Evolutionary conservation across 2,113 vertebrate species (phyloP).

Genomic region (Oreotrochilus melanogaster): DNA sequence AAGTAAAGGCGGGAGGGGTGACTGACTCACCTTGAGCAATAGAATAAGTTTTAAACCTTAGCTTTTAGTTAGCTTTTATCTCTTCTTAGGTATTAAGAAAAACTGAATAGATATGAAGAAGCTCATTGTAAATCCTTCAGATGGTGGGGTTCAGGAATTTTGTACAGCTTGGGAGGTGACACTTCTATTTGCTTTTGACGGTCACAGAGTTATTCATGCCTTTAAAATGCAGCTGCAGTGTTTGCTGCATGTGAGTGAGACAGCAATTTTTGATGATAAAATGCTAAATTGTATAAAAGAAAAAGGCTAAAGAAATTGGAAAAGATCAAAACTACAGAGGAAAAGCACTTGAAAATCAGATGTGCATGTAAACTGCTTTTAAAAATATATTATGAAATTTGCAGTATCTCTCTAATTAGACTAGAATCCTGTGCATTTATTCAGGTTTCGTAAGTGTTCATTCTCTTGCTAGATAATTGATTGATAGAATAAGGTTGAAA

Average conservation of each 20-base stretch:
- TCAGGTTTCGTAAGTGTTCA: neutral
- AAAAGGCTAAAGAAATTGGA: neutral
- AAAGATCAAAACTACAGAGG: neutral
- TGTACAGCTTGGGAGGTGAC: neutral
- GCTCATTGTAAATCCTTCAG: neutral
- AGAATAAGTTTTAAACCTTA: neutral
- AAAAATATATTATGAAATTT: neutral
- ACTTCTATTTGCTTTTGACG: neutral
- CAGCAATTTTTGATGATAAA: neutral
- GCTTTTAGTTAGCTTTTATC: neutral
- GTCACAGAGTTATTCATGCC: neutral
- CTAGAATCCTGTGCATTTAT: neutral
- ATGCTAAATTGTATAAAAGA: neutral
- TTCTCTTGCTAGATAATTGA: neutral
- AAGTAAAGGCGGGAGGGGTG: neutral
- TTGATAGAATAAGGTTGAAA: neutral
- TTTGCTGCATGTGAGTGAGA: neutral
- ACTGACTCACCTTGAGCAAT: neutral
- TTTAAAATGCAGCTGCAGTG: neutral
- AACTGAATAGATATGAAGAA: neutral
- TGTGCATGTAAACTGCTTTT: neutral
- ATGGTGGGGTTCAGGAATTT: neutral
- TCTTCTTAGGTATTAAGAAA: neutral
- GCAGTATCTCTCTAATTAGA: neutral
- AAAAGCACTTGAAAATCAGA: neutral